These are phyloP conservation scores for Polia nebulosa DNA, from an alignment of 2,888 invertebrate genomes.

Conservation along the genomic window DNA sequence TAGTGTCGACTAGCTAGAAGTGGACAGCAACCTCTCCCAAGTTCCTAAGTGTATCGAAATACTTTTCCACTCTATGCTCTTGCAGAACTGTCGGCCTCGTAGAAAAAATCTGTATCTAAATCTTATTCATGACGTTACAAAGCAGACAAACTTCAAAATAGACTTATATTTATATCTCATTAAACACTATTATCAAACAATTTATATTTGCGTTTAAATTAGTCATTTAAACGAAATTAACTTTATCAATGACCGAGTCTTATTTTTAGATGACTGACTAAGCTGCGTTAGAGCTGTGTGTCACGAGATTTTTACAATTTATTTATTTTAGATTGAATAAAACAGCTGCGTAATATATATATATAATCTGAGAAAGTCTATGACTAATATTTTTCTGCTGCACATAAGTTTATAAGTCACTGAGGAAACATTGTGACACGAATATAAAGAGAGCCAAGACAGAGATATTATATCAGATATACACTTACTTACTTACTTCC, in stretches of 20 bases:
- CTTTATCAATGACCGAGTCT: constrained; percentile 41
- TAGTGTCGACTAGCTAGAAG: too few species aligned
- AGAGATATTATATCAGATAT: too few species aligned
- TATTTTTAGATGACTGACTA: constrained; percentile 39
- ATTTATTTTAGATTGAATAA: constrained; percentile 13
- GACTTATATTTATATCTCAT: constrained; percentile 24
- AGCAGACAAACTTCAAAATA: constrained; percentile 23
- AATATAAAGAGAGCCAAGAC: background rate
- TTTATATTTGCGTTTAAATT: constrained; percentile 46
- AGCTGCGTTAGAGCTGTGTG: background rate
- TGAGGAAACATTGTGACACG: background rate
- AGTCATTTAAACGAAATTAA: constrained; percentile 42
- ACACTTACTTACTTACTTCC: too few species aligned
- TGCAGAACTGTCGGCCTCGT: background rate
- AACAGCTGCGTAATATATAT: constrained; percentile 13
- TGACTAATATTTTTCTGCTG: constrained; percentile 22
- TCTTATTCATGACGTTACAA: constrained; percentile 14
- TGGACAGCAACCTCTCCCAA: too few species aligned
- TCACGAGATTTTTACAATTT: constrained; percentile 13
- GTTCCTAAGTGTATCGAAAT: too few species aligned
- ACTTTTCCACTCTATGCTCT: background rate
- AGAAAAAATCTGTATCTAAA: constrained; percentile 13
- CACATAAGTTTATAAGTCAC: background rate
- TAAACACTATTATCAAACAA: constrained; percentile 34
- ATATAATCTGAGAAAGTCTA: background rate